A percentile compares a stretch with the other conserved stretches of the same genome.
Conservation (phyloP, 2,113 vertebrate species). For the Columba janthina region DNA sequence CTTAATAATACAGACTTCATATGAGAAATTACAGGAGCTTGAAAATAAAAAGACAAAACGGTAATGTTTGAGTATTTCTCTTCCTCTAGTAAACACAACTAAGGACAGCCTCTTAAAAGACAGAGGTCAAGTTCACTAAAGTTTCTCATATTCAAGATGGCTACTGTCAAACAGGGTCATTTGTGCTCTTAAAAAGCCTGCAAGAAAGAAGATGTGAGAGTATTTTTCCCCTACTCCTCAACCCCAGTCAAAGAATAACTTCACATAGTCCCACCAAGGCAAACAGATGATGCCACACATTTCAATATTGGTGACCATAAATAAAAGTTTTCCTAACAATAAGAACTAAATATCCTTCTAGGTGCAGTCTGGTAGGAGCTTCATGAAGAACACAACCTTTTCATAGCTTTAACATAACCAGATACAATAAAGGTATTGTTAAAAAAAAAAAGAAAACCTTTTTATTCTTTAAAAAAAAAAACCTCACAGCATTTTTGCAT, state of each 20-base stretch:
- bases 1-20: neutral
- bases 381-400: neutral
- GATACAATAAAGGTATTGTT: neutral
- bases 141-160: neutral
- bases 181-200: neutral
- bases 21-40: neutral
- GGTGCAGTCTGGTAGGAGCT: neutral
- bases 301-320: neutral
- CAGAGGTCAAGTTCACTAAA: neutral
- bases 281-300: neutral
- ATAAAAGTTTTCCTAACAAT: neutral
- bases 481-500: neutral
- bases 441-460: neutral
- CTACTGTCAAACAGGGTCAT: neutral
- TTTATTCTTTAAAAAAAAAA: neutral
- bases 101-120: neutral
- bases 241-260: neutral
- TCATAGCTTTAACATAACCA: neutral
- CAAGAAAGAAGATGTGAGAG: neutral
- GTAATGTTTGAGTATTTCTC: neutral
- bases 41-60: neutral
- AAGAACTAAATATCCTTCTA: neutral
- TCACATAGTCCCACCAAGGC: neutral
- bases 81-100: neutral
- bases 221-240: neutral